A percentile compares a stretch with the other conserved stretches of the same genome.
Evolutionary conservation across 2,113 vertebrate genomes (phyloP).

Genomic region (Acrocephalus kingi): DNA sequence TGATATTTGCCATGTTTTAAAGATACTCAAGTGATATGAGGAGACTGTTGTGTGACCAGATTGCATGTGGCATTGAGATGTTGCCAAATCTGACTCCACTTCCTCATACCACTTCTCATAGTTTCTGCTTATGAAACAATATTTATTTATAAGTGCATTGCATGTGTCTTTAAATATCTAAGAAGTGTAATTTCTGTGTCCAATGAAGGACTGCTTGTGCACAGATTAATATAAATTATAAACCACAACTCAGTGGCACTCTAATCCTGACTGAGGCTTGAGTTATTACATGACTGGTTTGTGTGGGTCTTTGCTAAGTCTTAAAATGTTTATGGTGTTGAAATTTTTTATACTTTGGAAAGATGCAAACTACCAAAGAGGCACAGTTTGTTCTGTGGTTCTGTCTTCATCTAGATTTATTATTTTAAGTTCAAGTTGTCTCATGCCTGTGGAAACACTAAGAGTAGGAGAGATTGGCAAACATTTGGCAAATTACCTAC

Average conservation of each 20-base stretch:
- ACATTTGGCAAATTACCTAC: neutral
- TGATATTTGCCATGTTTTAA: neutral
- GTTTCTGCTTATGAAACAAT: conserved; percentile 65
- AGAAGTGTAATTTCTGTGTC: neutral
- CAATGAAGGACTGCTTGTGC: neutral
- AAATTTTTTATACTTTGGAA: neutral
- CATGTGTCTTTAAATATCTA: conserved; percentile 3
- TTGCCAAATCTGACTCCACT: conserved; percentile 47
- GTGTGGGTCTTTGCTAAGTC: neutral
- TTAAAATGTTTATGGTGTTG: neutral
- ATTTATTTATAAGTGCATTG: conserved; percentile 50
- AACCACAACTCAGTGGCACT: neutral
- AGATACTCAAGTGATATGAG: neutral
- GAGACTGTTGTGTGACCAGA: neutral
- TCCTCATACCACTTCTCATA: conserved; percentile 57
- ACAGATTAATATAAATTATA: neutral
- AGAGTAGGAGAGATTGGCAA: neutral
- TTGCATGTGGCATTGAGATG: conserved; percentile 21
- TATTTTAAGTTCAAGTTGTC: neutral
- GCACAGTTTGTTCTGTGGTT: neutral
- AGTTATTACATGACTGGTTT: neutral
- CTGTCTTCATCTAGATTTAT: neutral
- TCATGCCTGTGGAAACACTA: neutral
- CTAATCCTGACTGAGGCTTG: neutral
- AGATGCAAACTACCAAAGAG: neutral